Conservation (phyloP, 2,797 vertebrate genomes). For the Pangasius krempfi region DNA sequence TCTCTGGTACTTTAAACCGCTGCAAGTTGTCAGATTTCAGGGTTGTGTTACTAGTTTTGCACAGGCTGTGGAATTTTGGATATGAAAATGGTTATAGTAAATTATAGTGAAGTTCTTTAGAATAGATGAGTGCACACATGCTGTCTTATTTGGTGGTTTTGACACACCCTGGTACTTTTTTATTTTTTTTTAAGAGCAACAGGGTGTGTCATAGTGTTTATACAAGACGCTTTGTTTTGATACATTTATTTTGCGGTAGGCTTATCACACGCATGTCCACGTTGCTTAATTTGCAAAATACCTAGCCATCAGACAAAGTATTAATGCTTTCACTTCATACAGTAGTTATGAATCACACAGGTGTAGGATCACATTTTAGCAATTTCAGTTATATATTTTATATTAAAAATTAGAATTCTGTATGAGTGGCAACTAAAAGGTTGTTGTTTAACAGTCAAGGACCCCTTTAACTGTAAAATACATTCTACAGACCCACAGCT, state of each 20-base stretch:
- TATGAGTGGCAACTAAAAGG: no score
- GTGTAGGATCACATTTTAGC: neutral
- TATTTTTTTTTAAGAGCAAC: neutral
- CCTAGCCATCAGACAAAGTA: neutral
- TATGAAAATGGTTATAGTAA: slow-evolving; percentile 24
- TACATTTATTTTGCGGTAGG: neutral
- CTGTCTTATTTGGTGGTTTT: slow-evolving; percentile 34
- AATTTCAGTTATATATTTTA: neutral
- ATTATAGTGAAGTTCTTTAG: slow-evolving; percentile 32
- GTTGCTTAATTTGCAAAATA: neutral
- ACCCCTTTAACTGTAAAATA: neutral
- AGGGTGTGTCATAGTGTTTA: slow-evolving; percentile 12
- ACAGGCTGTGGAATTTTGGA: slow-evolving; percentile 14
- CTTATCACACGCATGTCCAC: neutral
- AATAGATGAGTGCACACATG: slow-evolving; percentile 22
- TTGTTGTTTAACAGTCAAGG: neutral
- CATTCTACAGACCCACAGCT: no score
- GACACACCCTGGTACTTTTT: slow-evolving; percentile 28
- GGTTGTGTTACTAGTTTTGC: slow-evolving; percentile 22
- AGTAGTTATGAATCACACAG: neutral
- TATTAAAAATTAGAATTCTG: neutral
- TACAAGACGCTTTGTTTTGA: neutral
- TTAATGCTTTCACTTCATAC: neutral
- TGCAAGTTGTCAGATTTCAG: slow-evolving; percentile 1
- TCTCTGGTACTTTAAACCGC: slow-evolving; percentile 1